Conservation (phyloP, 2,888 invertebrate genomes). For the Polymixis flavicincta region DNA sequence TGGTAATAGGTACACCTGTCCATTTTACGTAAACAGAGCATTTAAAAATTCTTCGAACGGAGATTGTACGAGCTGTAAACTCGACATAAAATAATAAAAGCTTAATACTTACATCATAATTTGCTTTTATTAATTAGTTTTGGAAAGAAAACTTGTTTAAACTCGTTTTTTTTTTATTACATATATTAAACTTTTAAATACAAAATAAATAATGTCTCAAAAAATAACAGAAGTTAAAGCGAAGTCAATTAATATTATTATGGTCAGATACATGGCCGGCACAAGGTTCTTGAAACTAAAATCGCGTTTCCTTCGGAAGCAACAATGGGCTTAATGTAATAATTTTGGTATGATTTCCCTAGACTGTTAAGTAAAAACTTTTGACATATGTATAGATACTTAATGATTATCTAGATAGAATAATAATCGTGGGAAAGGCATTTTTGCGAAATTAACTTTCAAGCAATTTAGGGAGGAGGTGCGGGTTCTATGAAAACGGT, state of each 20-base stretch:
- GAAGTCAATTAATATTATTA: no score
- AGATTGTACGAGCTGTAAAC: constrained; percentile 1
- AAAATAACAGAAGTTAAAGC: no score
- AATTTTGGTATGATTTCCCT: not conserved
- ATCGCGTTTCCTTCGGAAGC: not conserved
- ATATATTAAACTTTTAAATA: no score
- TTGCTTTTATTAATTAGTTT: not conserved
- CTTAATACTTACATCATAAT: not conserved
- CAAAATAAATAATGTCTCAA: no score
- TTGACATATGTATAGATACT: no score
- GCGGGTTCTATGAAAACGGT: constrained; percentile 1
- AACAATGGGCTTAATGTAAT: not conserved
- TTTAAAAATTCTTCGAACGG: not conserved
- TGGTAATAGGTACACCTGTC: not conserved
- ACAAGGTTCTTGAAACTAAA: not conserved
- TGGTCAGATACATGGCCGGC: no score
- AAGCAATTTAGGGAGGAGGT: constrained; percentile 7
- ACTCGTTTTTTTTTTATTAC: no score
- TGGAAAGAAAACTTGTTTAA: no score
- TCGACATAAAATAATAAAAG: not conserved
- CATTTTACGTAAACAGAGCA: not conserved
- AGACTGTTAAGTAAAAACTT: not conserved
- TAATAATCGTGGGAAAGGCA: constrained; percentile 13
- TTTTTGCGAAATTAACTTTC: not conserved
- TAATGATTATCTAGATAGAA: not conserved